phyloP scores from a whole-genome alignment of 2,888 invertebrate genomes.

The Hyles lineata region DNA sequence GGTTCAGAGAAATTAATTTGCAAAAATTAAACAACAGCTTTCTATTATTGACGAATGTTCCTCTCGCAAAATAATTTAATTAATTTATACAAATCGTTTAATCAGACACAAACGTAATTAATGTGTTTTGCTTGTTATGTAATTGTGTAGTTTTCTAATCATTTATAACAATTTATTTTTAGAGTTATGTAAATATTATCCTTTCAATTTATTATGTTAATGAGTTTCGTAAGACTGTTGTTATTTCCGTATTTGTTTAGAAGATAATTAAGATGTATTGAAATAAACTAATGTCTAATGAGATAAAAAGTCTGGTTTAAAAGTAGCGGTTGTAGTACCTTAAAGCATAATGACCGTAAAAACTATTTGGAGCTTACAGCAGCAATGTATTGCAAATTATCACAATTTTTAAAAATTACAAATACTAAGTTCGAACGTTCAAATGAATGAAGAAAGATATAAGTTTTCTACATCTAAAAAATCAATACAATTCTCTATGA shows the following conservation, averaged over 20 bases:
- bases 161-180: constrained; percentile 23
- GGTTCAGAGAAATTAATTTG: constrained; percentile 33
- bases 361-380: too few species aligned
- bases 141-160: constrained; percentile 22
- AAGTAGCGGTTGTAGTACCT: too few species aligned
- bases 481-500: too few species aligned
- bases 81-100: constrained; percentile 52
- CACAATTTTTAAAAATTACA: too few species aligned
- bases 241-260: background rate
- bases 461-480: too few species aligned
- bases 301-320: too few species aligned
- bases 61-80: constrained; percentile 55
- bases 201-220: constrained; percentile 5
- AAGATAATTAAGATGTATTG: too few species aligned
- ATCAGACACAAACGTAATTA: constrained; percentile 53
- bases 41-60: constrained; percentile 54
- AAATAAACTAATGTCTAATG: too few species aligned
- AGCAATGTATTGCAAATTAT: too few species aligned
- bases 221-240: background rate
- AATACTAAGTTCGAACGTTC: too few species aligned
- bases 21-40: constrained; percentile 43
- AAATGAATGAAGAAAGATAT: too few species aligned
- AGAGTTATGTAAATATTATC: constrained; percentile 11
- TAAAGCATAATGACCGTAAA: too few species aligned
- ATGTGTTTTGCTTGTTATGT: constrained; percentile 29